Conservation (phyloP, 2,797 vertebrate species). For the Cryptoprocta ferox region DNA sequence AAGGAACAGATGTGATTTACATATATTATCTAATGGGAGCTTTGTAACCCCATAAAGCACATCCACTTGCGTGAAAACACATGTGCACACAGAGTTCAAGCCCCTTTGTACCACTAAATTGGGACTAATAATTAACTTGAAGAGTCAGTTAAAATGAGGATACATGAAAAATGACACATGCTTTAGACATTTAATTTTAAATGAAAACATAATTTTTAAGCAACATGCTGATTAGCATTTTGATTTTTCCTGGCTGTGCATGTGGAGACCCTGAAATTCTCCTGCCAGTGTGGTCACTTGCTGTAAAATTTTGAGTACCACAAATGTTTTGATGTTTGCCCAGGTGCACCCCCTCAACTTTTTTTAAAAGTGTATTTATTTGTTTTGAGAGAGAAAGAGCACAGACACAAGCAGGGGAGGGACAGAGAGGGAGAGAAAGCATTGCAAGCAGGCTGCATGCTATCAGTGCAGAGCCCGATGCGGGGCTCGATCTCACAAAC, state of each 20-base stretch:
- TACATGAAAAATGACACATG: neutral
- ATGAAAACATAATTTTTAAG: neutral
- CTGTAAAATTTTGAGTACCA: neutral
- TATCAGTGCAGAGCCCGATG: too few species aligned
- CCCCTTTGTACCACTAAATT: neutral
- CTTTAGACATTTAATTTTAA: constrained; percentile 21
- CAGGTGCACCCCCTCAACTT: neutral
- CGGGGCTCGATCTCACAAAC: too few species aligned
- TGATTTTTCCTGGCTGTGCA: neutral
- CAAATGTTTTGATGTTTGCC: neutral
- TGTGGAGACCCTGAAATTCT: neutral
- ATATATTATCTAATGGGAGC: neutral
- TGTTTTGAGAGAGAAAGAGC: too few species aligned
- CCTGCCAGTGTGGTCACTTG: neutral
- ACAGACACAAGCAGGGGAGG: too few species aligned
- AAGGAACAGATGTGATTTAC: neutral
- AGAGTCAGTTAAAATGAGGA: neutral
- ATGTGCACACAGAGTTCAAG: neutral
- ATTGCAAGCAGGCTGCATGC: too few species aligned
- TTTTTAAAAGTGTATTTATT: too few species aligned
- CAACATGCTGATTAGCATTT: neutral
- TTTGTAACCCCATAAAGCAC: neutral
- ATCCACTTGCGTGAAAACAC: neutral
- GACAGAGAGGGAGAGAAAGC: too few species aligned
- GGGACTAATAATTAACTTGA: neutral